Percentiles rank a stretch among this genome's conserved stretches.
These are phyloP conservation scores for Henricia sp. DNA, from an alignment of 53 echinoderm and acorn worm species.

Conservation along the genomic window DNA sequence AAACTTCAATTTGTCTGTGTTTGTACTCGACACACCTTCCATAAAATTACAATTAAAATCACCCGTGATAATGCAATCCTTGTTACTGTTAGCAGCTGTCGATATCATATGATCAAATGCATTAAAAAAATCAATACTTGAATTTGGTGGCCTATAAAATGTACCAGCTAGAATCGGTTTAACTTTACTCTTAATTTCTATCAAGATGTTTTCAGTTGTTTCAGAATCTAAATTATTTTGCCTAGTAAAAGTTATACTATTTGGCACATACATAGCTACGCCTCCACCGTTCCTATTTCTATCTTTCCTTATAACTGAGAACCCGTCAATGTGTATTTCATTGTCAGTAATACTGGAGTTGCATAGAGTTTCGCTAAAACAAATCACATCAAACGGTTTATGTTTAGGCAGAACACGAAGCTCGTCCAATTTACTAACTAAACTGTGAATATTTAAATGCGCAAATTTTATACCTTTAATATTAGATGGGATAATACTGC, in stretches of 20 bases:
- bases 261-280: background rate
- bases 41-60: constrained; percentile 21
- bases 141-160: constrained; percentile 16
- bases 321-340: background rate
- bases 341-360: background rate
- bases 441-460: background rate
- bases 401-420: background rate
- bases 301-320: background rate
- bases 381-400: background rate
- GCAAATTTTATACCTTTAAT: background rate
- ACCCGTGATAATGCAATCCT: background rate
- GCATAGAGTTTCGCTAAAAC: background rate
- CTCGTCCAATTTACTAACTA: background rate
- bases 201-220: constrained; percentile 20
- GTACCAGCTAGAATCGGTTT: background rate
- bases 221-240: background rate
- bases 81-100: background rate
- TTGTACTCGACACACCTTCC: background rate
- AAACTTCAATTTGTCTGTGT: background rate
- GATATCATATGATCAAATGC: background rate
- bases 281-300: background rate
- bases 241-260: background rate
- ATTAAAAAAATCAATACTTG: too few species aligned
- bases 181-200: constrained; percentile 7
- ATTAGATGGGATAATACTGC: background rate